Conservation (phyloP, 2,888 invertebrate genomes). For the Pardosa pseudoannulata region DNA sequence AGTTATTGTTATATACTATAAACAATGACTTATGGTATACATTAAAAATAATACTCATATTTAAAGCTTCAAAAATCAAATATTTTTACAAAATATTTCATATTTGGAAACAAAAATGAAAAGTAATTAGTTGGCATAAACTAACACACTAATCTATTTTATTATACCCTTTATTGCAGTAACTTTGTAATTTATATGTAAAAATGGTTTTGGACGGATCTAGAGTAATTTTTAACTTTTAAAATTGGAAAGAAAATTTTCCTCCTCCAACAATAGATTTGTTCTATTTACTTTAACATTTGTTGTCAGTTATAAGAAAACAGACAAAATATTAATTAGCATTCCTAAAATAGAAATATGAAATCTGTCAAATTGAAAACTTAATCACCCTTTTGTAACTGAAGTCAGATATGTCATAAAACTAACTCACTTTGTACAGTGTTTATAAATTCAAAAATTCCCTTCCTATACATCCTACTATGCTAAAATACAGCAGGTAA, state of each 20-base stretch:
- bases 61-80: too few species aligned
- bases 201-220: slow-evolving; percentile 9
- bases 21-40: too few species aligned
- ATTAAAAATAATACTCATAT: too few species aligned
- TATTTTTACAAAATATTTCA: too few species aligned
- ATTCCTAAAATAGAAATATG: slow-evolving; percentile 1
- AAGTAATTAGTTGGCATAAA: not conserved
- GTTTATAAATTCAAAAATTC: slow-evolving; percentile 12
- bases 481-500: slow-evolving; percentile 6
- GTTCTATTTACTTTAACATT: slow-evolving; percentile 10
- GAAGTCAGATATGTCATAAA: slow-evolving; percentile 2
- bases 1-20: too few species aligned
- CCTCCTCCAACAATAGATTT: not conserved
- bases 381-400: not conserved
- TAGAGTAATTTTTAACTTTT: not conserved
- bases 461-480: not conserved
- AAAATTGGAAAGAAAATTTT: not conserved
- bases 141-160: too few species aligned
- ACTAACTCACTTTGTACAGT: slow-evolving; percentile 8
- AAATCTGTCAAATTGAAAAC: not conserved
- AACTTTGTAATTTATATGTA: not conserved
- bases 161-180: not conserved
- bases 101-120: not conserved
- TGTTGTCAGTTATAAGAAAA: not conserved
- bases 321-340: not conserved